Conservation (phyloP, 2,113 vertebrate species). For the Athene noctua region DNA sequence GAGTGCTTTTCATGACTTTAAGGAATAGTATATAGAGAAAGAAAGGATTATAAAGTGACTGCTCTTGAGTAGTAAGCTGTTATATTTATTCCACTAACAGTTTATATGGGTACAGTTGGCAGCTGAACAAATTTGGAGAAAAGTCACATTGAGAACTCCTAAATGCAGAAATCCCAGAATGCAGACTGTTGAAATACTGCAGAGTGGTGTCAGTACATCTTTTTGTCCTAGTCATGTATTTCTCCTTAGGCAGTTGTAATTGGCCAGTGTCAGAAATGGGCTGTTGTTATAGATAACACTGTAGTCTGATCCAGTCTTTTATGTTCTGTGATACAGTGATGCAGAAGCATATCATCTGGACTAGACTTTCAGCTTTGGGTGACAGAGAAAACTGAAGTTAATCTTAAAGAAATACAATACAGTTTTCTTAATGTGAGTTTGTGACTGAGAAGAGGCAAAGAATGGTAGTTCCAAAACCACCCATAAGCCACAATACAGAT, state of each 20-base stretch:
- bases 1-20: neutral
- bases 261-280: neutral
- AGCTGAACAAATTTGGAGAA: neutral
- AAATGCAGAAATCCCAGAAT: neutral
- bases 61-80: neutral
- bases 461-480: neutral
- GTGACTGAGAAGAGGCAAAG: neutral
- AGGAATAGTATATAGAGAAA: neutral
- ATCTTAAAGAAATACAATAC: neutral
- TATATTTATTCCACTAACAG: neutral
- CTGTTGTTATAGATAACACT: neutral
- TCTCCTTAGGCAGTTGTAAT: neutral
- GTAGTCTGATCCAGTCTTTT: neutral
- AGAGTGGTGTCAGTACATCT: too few species aligned
- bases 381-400: neutral
- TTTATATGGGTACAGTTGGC: neutral
- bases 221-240: neutral
- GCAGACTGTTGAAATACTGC: neutral
- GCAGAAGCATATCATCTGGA: neutral
- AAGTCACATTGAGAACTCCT: neutral
- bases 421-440: neutral
- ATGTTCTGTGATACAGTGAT: neutral
- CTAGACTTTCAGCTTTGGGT: neutral
- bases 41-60: neutral
- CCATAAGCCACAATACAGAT: neutral